These are phyloP conservation scores for Merops nubicus DNA, from an alignment of 2,113 vertebrate species.

Conservation along the genomic window DNA sequence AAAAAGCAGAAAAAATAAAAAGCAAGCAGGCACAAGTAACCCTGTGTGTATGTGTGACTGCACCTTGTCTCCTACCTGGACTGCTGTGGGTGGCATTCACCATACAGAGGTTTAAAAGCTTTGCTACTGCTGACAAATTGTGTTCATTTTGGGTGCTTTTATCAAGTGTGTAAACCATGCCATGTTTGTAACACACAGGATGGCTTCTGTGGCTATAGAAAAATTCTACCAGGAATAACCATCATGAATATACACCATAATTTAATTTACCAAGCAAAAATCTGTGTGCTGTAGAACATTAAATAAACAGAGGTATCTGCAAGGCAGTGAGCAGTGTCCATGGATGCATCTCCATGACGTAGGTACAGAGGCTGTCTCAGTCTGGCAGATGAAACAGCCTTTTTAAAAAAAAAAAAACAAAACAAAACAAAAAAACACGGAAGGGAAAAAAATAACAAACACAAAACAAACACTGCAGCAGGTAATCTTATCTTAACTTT, in stretches of 20 bases:
- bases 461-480: background rate
- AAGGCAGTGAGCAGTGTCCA: constrained; percentile 32
- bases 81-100: background rate
- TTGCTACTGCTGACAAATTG: background rate
- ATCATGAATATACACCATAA: fast-evolving
- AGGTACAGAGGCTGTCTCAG: constrained; percentile 15
- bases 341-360: constrained; percentile 58
- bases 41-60: background rate
- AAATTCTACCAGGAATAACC: background rate
- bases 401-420: background rate
- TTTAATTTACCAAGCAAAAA: background rate
- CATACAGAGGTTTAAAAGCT: background rate
- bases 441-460: background rate
- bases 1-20: background rate
- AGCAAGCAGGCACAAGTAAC: background rate
- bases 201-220: background rate
- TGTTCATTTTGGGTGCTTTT: background rate
- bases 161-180: background rate
- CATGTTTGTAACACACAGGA: background rate
- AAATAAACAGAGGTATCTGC: background rate
- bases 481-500: background rate
- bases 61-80: background rate
- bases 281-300: background rate
- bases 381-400: background rate
- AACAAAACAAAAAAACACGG: background rate